Conservation (phyloP, 2,888 invertebrate genomes). For the Lepidocyrtoides sp. region DNA sequence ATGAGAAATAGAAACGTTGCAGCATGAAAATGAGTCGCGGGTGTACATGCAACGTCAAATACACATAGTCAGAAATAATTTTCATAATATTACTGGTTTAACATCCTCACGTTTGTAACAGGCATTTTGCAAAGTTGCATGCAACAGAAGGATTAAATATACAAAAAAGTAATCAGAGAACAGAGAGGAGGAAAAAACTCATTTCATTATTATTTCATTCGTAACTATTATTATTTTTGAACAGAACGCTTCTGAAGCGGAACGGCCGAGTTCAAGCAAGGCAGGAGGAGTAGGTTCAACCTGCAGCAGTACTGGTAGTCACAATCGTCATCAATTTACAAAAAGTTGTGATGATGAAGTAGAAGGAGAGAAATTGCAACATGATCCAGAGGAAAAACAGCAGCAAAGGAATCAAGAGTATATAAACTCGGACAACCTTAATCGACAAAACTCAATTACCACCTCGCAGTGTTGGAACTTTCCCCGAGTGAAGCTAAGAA, state of each 20-base stretch:
- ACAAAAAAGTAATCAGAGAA: neutral
- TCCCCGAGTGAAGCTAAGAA: slow-evolving; percentile 83
- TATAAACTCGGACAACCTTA: slow-evolving; percentile 65
- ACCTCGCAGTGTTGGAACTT: slow-evolving; percentile 84
- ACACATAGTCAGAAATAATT: neutral
- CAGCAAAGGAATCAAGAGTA: neutral
- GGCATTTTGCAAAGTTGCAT: slow-evolving; percentile 24
- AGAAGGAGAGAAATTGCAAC: slow-evolving; percentile 16
- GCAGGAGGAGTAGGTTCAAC: slow-evolving; percentile 42
- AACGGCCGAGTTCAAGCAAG: slow-evolving; percentile 69
- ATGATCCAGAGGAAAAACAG: neutral
- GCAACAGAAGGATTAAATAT: slow-evolving; percentile 55
- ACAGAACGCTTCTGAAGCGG: slow-evolving; percentile 77
- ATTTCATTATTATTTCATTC: slow-evolving; percentile 55
- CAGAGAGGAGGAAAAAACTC: slow-evolving; percentile 48
- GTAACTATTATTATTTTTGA: slow-evolving; percentile 45
- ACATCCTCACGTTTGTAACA: no score
- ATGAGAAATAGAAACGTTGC: neutral
- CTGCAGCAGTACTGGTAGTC: slow-evolving; percentile 38
- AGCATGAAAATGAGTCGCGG: neutral
- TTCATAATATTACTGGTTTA: slow-evolving; percentile 12
- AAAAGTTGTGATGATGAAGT: slow-evolving; percentile 60
- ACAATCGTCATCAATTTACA: slow-evolving; percentile 40
- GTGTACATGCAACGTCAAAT: neutral
- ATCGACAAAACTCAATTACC: slow-evolving; percentile 78